Conservation (phyloP, 2,888 invertebrate species). For the Sinodicranocentrus sp. region DNA sequence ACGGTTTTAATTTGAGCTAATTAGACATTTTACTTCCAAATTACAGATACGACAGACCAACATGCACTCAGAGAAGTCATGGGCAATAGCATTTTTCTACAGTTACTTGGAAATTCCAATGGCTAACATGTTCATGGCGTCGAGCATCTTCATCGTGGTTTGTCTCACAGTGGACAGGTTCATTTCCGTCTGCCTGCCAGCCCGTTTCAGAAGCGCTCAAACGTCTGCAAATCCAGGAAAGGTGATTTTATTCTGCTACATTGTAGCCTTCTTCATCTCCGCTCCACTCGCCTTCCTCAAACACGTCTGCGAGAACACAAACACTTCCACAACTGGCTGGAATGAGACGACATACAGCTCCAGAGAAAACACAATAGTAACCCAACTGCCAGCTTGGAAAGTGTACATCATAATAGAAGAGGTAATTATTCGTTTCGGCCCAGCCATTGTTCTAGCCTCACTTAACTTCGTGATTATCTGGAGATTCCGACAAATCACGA, state of each 20-base stretch:
- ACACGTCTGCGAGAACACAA: conserved; percentile 73
- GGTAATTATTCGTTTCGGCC: conserved; percentile 79
- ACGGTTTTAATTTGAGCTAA: background rate
- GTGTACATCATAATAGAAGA: conserved; percentile 79
- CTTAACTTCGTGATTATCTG: conserved; percentile 80
- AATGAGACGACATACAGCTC: conserved; percentile 72
- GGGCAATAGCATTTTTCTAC: conserved; percentile 78
- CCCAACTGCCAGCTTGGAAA: conserved; percentile 77
- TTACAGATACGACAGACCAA: conserved; percentile 76
- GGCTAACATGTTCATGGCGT: conserved; percentile 80
- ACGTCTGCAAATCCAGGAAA: conserved; percentile 78
- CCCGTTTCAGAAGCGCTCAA: conserved; percentile 78
- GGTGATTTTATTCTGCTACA: conserved; percentile 78
- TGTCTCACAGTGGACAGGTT: conserved; percentile 80
- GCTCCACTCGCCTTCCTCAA: conserved; percentile 79
- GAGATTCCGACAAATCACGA: conserved; percentile 79
- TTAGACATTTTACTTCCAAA: conserved; percentile 20
- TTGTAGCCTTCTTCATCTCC: conserved; percentile 78
- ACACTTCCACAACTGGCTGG: background rate
- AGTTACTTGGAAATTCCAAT: conserved; percentile 80
- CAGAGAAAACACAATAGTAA: conserved; percentile 77
- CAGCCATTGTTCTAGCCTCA: conserved; percentile 79
- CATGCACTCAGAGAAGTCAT: conserved; percentile 72
- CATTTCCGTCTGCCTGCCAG: conserved; percentile 80
- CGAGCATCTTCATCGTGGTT: conserved; percentile 80